These are phyloP conservation scores for Chironomus riparius DNA, from an alignment of 2,888 invertebrate species.

Conservation along the genomic window DNA sequence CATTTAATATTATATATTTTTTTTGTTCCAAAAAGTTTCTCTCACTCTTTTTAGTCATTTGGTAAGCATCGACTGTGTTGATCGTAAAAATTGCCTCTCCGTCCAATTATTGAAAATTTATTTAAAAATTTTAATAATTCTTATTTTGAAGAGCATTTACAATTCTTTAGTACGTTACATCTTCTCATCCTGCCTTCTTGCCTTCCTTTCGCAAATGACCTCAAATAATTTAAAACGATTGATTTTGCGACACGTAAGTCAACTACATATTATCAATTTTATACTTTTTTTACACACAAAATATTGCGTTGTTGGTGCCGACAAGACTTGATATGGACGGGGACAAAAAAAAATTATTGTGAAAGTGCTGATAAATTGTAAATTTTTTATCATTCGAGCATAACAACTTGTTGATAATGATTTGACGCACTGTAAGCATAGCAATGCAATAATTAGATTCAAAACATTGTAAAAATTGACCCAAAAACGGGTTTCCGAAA, in stretches of 20 bases:
- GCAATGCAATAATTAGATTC: too few relatives aligned
- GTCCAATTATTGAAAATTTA: conserved; percentile 2
- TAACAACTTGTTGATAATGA: too few relatives aligned
- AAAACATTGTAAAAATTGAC: neutral
- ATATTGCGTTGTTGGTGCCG: neutral
- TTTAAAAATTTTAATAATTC: neutral
- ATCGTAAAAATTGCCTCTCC: conserved; percentile 6
- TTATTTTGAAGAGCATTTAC: neutral
- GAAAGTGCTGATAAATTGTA: neutral
- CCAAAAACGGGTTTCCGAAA: neutral
- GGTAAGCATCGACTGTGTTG: conserved; percentile 7
- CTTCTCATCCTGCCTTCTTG: neutral
- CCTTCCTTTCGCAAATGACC: neutral
- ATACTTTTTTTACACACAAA: neutral
- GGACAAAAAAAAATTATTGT: neutral
- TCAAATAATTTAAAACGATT: conserved; percentile 11
- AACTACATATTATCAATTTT: neutral
- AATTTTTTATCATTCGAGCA: too few relatives aligned
- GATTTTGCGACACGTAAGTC: conserved; percentile 10
- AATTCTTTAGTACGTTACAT: neutral
- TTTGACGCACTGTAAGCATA: too few relatives aligned
- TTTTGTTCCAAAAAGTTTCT: neutral
- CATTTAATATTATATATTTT: neutral
- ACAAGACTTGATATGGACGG: neutral
- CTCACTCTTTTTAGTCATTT: conserved; percentile 7